Evolutionary conservation across 2,113 vertebrate genomes (phyloP).

Genomic region (Electrona antarctica): DNA sequence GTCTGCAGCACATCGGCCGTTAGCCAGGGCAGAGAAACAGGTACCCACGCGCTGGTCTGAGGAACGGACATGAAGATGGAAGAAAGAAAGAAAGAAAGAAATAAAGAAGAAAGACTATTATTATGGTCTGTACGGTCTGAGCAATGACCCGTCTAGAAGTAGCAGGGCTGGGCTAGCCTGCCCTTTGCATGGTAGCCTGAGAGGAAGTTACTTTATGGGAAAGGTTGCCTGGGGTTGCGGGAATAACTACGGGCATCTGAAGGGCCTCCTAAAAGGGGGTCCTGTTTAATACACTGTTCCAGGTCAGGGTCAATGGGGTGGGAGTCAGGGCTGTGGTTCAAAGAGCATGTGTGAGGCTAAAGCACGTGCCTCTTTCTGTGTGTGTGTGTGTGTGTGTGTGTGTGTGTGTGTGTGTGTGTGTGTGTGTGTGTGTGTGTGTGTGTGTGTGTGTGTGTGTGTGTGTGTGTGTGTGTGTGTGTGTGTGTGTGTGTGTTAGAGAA

Average conservation of each 20-base stretch:
- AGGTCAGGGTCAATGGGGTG: slow-evolving; percentile 56
- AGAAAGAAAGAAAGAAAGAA: neutral
- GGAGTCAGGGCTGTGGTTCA: slow-evolving; percentile 32
- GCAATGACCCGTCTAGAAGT: too few relatives aligned
- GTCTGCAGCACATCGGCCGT: slow-evolving; percentile 90
- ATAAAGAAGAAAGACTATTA: too few relatives aligned
- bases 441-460: neutral
- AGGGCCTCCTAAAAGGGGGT: slow-evolving; percentile 47
- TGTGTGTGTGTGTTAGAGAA: neutral
- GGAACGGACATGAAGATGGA: slow-evolving; percentile 1
- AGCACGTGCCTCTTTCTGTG: neutral
- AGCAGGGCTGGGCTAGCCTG: neutral
- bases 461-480: slow-evolving; percentile 11
- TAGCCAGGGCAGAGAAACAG: slow-evolving; percentile 90
- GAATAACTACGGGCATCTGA: slow-evolving; percentile 51
- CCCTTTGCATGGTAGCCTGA: slow-evolving; percentile 31
- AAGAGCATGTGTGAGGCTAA: slow-evolving; percentile 33
- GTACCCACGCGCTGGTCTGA: slow-evolving; percentile 92
- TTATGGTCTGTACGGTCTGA: too few relatives aligned
- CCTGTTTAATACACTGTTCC: slow-evolving; percentile 60
- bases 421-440: slow-evolving; percentile 63
- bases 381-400: slow-evolving; percentile 53
- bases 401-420: neutral
- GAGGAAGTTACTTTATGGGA: slow-evolving; percentile 69
- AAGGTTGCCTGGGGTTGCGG: slow-evolving; percentile 52